phyloP scores from a whole-genome alignment of 2,797 vertebrate genomes.

The Stomatorhinus walkeri region DNA sequence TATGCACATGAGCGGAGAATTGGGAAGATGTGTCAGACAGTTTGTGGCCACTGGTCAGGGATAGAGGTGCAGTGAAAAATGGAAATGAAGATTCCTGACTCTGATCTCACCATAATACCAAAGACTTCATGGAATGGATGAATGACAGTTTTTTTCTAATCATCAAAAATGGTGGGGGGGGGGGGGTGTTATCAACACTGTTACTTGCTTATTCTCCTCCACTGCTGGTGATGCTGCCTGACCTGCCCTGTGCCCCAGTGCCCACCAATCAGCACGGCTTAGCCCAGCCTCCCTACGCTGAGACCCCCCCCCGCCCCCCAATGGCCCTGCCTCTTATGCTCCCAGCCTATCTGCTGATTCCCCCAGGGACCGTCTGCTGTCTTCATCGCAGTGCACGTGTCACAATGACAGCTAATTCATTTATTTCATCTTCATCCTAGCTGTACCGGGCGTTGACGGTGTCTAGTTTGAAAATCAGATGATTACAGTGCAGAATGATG shows the following conservation, averaged over 20 bases:
- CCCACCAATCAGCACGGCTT: not conserved
- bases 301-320: not conserved
- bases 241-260: not conserved
- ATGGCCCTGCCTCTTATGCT: not conserved
- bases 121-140: not conserved
- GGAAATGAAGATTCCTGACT: not conserved
- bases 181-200: conserved; percentile 48
- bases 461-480: not conserved
- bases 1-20: not conserved
- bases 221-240: not conserved
- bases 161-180: conserved; percentile 24
- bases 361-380: not conserved
- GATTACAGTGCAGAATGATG: not conserved
- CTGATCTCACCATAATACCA: not conserved
- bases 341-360: not conserved
- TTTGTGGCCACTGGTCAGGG: not conserved
- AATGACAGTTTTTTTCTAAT: not conserved
- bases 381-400: not conserved
- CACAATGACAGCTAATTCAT: not conserved
- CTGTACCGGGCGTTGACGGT: not conserved
- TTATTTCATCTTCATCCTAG: not conserved
- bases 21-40: not conserved
- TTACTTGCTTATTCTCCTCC: conserved; percentile 16
- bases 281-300: not conserved
- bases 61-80: not conserved